Conservation (phyloP, 1,140 invertebrate species). For the Oncopodura yosiiana region DNA sequence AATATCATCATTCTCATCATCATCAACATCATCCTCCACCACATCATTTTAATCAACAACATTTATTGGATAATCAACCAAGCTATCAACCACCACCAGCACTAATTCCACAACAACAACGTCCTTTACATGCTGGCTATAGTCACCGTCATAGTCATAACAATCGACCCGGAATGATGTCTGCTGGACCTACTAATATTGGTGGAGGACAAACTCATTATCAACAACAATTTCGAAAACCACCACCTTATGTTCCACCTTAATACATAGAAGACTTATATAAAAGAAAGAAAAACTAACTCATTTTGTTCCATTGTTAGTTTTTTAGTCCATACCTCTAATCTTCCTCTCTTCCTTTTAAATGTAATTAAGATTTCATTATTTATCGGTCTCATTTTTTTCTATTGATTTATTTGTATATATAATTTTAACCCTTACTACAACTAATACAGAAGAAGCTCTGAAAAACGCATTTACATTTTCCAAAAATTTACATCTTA, state of each 20-base stretch:
- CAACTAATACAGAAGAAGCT: too few species aligned
- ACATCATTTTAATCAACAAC: constrained; percentile 56
- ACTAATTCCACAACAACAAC: not conserved
- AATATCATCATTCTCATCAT: constrained; percentile 53
- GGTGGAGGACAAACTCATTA: constrained; percentile 38
- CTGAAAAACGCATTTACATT: too few species aligned
- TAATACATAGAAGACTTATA: too few species aligned
- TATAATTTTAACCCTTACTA: too few species aligned
- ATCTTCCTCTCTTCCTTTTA: too few species aligned
- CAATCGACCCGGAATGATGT: constrained; percentile 52
- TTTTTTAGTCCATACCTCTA: too few species aligned
- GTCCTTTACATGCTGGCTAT: not conserved
- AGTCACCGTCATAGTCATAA: constrained; percentile 61
- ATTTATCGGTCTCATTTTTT: too few species aligned
- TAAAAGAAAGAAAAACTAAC: too few species aligned
- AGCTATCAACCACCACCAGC: constrained; percentile 15
- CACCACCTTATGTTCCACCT: constrained; percentile 82
- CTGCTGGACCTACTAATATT: constrained; percentile 20
- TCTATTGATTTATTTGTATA: too few species aligned
- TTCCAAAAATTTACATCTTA: too few species aligned
- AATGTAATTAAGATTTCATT: too few species aligned
- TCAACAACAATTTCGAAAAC: constrained; percentile 54
- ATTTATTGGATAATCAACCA: constrained; percentile 43
- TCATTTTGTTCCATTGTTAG: too few species aligned
- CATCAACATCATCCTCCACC: constrained; percentile 42